Conservation (phyloP, 2,888 invertebrate species). For the Teleiodes luculella region DNA sequence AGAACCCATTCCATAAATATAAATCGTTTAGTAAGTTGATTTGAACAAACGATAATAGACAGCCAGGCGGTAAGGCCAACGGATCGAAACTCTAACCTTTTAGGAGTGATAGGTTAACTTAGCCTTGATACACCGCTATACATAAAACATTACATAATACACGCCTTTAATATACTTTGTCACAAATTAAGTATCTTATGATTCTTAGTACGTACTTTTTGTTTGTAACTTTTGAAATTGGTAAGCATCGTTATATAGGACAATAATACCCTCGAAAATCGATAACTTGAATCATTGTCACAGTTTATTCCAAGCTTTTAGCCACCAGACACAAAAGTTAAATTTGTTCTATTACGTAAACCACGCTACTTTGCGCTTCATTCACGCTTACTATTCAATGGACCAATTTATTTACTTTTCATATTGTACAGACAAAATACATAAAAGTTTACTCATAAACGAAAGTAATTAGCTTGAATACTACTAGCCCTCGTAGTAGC, state of each 20-base stretch:
- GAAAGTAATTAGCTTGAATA: not conserved
- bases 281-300: not conserved
- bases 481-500: not conserved
- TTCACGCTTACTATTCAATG: constrained; percentile 19
- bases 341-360: constrained; percentile 31
- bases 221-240: not conserved
- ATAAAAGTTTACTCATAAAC: not conserved
- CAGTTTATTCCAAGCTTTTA: not conserved
- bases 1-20: not conserved
- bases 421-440: not conserved
- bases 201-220: not conserved
- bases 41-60: constrained; percentile 6
- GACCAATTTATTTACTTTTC: constrained; percentile 2
- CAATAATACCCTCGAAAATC: not conserved
- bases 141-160: constrained; percentile 5
- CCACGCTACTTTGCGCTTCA: constrained; percentile 22
- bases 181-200: not conserved
- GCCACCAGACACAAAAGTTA: not conserved
- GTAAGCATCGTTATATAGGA: not conserved
- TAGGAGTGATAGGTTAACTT: not conserved
- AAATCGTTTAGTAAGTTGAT: not conserved
- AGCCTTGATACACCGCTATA: not conserved
- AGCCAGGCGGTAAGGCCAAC: constrained; percentile 2
- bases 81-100: constrained; percentile 13
- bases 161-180: not conserved